These are phyloP conservation scores for Carcina quercana DNA, from an alignment of 2,888 invertebrate species.

Conservation along the genomic window DNA sequence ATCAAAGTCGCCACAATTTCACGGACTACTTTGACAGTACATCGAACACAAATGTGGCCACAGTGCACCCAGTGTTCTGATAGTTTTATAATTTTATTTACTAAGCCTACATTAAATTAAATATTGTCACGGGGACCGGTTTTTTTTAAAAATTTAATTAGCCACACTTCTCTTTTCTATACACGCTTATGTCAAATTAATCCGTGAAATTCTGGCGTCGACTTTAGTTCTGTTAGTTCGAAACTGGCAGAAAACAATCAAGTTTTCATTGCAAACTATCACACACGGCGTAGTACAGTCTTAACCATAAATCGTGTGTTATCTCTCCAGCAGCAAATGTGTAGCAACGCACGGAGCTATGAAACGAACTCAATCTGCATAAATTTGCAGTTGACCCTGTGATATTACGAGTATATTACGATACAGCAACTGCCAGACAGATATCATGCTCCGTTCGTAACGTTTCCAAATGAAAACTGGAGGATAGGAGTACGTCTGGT, in stretches of 20 bases:
- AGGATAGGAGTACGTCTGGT: too few species aligned
- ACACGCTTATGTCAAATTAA: background rate
- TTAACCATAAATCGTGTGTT: conserved; percentile 47
- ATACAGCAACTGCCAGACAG: conserved; percentile 32
- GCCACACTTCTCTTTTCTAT: background rate
- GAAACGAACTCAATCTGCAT: conserved; percentile 59
- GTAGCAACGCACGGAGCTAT: conserved; percentile 41
- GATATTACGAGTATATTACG: too few species aligned
- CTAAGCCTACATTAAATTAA: background rate
- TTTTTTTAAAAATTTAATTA: background rate
- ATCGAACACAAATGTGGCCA: too few species aligned
- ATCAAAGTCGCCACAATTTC: too few species aligned
- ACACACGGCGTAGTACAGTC: conserved; percentile 35
- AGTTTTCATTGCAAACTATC: background rate
- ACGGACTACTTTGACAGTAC: too few species aligned
- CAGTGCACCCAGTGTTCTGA: too few species aligned
- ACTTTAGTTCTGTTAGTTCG: background rate
- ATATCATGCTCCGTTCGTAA: conserved; percentile 26
- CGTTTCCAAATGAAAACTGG: too few species aligned
- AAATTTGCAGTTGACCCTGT: conserved; percentile 61
- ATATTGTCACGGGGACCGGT: background rate
- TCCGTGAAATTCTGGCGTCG: background rate
- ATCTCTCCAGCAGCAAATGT: conserved; percentile 42
- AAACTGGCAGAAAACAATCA: conserved; percentile 5
- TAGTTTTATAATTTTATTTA: too few species aligned